These are phyloP conservation scores for Amblyopsis rosae DNA, from an alignment of 2,113 vertebrate genomes.

Conservation along the genomic window DNA sequence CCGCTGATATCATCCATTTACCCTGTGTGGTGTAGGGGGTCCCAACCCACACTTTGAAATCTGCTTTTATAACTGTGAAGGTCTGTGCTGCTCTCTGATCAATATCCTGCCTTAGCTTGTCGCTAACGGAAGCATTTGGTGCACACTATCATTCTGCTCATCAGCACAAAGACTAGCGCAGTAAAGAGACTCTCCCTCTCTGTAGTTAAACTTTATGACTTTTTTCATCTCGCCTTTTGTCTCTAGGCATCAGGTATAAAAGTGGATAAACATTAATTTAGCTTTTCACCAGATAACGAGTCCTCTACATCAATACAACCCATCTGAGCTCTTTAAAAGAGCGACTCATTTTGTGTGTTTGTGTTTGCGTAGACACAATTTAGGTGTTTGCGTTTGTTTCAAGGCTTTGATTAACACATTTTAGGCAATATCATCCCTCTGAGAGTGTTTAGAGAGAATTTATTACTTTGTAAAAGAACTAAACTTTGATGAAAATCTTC, in stretches of 20 bases:
- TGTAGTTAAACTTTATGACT: slow-evolving; percentile 74
- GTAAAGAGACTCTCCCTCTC: slow-evolving; percentile 71
- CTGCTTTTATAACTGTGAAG: background rate
- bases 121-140: slow-evolving; percentile 41
- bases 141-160: slow-evolving; percentile 48
- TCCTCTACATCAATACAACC: slow-evolving; percentile 64
- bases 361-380: background rate
- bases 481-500: slow-evolving; percentile 72
- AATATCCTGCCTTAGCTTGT: slow-evolving; percentile 28
- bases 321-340: slow-evolving; percentile 69
- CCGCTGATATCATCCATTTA: too few relatives aligned
- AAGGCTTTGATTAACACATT: slow-evolving; percentile 45
- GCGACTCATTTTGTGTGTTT: slow-evolving; percentile 26
- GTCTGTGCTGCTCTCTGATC: slow-evolving; percentile 33
- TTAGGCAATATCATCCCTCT: slow-evolving; percentile 49
- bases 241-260: slow-evolving; percentile 70
- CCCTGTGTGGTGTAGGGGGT: too few relatives aligned
- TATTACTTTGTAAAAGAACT: slow-evolving; percentile 66
- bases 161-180: slow-evolving; percentile 46
- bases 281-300: slow-evolving; percentile 71
- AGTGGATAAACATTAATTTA: slow-evolving; percentile 65
- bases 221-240: slow-evolving; percentile 64
- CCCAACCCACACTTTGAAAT: too few relatives aligned
- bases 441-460: slow-evolving; percentile 68
- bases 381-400: slow-evolving; percentile 7